phyloP scores from a whole-genome alignment of 1,140 invertebrate genomes.

The Diploscapter pachys region DNA sequence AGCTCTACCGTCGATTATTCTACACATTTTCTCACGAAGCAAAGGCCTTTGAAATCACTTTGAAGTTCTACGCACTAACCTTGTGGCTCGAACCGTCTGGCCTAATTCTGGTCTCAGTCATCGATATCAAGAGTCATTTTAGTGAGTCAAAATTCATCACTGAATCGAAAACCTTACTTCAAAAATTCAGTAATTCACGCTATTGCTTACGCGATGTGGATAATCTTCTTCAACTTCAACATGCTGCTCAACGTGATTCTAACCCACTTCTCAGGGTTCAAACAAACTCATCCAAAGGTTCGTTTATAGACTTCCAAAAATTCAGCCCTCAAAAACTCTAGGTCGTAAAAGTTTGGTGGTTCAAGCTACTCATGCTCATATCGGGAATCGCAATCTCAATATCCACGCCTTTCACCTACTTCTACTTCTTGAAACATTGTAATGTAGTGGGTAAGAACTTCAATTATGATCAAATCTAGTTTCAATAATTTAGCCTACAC shows the following conservation, averaged over 20 bases:
- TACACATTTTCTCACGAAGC: slow-evolving; percentile 41
- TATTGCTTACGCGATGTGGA: slow-evolving; percentile 48
- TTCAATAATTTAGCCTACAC: slow-evolving; percentile 46
- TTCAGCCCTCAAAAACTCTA: slow-evolving; percentile 30
- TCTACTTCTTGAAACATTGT: slow-evolving; percentile 43
- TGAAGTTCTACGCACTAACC: slow-evolving; percentile 45
- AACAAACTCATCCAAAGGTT: slow-evolving; percentile 34
- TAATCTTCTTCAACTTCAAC: slow-evolving; percentile 53
- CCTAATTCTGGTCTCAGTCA: slow-evolving; percentile 46
- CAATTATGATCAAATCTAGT: background rate
- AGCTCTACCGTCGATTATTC: slow-evolving; percentile 53
- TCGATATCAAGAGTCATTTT: slow-evolving; percentile 51
- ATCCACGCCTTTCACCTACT: slow-evolving; percentile 52
- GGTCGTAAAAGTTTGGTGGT: slow-evolving; percentile 46
- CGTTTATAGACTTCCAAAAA: background rate
- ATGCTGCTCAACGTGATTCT: slow-evolving; percentile 55
- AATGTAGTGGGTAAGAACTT: slow-evolving; percentile 39
- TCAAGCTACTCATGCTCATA: slow-evolving; percentile 50
- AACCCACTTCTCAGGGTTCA: slow-evolving; percentile 49
- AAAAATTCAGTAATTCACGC: slow-evolving; percentile 48
- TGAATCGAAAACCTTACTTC: slow-evolving; percentile 12
- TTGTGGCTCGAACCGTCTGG: slow-evolving; percentile 47
- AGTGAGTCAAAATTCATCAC: slow-evolving; percentile 22
- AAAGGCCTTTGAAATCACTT: slow-evolving; percentile 44
- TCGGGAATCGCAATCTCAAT: slow-evolving; percentile 49